Evolutionary conservation across 2,797 vertebrate genomes (phyloP).

Genomic region (Sternarchorhynchus goeldii): DNA sequence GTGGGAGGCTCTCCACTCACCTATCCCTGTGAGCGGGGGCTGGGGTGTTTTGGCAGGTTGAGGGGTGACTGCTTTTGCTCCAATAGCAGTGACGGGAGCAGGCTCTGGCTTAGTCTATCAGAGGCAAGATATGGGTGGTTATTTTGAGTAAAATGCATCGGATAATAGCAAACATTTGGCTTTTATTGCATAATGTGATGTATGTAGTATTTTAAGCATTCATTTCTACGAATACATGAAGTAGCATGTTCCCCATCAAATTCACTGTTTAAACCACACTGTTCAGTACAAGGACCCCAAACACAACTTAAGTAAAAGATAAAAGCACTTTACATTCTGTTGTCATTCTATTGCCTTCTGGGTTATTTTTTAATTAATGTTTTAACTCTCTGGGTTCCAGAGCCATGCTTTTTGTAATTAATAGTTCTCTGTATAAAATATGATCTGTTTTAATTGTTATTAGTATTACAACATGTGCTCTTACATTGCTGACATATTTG

Average conservation of each 20-base stretch:
- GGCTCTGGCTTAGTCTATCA: slow-evolving; percentile 84
- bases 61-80: slow-evolving; percentile 76
- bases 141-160: not conserved
- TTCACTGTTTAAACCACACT: not conserved
- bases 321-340: too few species aligned
- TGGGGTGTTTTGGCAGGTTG: slow-evolving; percentile 78
- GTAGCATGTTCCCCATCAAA: too few species aligned
- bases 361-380: slow-evolving; percentile 14
- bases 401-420: too few species aligned
- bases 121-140: slow-evolving; percentile 9
- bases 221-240: too few species aligned
- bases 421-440: too few species aligned
- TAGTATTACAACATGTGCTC: too few species aligned
- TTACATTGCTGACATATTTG: too few species aligned
- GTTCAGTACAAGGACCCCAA: not conserved
- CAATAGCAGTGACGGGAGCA: slow-evolving; percentile 72
- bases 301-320: too few species aligned
- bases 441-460: too few species aligned
- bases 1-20: slow-evolving; percentile 67
- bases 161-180: too few species aligned
- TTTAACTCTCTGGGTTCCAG: not conserved
- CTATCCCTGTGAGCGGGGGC: slow-evolving; percentile 84
- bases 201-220: too few species aligned
- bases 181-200: not conserved
- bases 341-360: too few species aligned